These are phyloP conservation scores for Lepas anatifera DNA, from an alignment of 2,888 invertebrate species.

Conservation along the genomic window DNA sequence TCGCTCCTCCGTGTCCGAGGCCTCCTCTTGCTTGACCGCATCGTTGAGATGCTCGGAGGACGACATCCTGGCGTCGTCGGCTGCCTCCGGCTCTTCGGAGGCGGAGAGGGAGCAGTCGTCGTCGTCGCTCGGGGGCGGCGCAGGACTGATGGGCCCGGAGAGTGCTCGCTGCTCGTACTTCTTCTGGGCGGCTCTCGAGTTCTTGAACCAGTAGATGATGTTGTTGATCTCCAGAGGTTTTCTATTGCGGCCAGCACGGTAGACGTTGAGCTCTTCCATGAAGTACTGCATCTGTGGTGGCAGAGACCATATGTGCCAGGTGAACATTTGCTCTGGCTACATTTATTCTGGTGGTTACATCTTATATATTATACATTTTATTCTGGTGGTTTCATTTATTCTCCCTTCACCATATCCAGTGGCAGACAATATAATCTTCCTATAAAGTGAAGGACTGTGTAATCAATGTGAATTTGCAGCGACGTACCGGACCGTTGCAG, in stretches of 20 bases:
- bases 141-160: conserved; percentile 22
- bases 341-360: too few species aligned
- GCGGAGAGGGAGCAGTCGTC: conserved; percentile 20
- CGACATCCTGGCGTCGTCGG: too few species aligned
- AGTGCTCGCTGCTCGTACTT: conserved; percentile 23
- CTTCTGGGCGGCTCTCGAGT: conserved; percentile 25
- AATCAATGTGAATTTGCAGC: too few species aligned
- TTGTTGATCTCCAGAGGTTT: conserved; percentile 92
- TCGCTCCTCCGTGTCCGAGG: not conserved
- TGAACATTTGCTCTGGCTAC: too few species aligned
- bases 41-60: not conserved
- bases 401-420: too few species aligned
- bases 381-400: too few species aligned
- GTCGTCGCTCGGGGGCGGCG: conserved; percentile 19
- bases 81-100: not conserved
- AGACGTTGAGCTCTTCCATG: conserved; percentile 79
- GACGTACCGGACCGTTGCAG: too few species aligned
- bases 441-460: too few species aligned
- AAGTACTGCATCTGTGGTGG: conserved; percentile 74
- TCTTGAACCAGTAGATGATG: conserved; percentile 92
- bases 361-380: too few species aligned
- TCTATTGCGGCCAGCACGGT: conserved; percentile 81
- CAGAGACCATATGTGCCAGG: too few species aligned
- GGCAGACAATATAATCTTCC: too few species aligned
- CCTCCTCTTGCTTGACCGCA: not conserved